Base-by-base conservation (phyloP, 2,888 invertebrate species). In the Herminia tarsipennalis region DNA sequence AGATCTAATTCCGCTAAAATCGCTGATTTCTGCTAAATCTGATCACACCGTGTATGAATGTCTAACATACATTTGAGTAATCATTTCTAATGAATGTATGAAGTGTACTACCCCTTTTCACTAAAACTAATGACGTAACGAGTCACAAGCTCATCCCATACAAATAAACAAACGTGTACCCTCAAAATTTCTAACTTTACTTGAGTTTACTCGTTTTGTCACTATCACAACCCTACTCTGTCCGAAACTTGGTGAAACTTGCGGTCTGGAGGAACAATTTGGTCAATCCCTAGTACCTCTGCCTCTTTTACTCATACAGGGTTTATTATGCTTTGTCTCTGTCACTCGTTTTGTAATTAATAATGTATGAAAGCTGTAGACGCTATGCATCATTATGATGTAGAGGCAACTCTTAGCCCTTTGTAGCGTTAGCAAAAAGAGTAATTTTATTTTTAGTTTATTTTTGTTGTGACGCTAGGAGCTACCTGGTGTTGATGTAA, bases 311-410 rank as follows among this genome's bases (percentile, higher is more conserved):
- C 40, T 30, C 70, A 17, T n/a, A 43, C 62, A 29, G 29, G 28
- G 13, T 6, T 29, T 9, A 30, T 30, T 34, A 62, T 46, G 21
- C 41, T 38, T 65, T 51, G 47, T 79, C 83, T 63, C 73, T 57
- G 57, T 83, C 74, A 35, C 70, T 43, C 73, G 46, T 60, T 68
- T 73, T 63, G 81, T 83, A 84, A 86, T 86, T 86, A 86, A 86
- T 86, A 85, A 86, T 85, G 83, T 81, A 86, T 85, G 83, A 84
- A 83, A 78, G 76, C 80, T 66, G 75, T 76, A 78, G 78, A 73
- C 68, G 73, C 81, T 66, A 81, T 85, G 77, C 73, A 79, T 84
- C 85, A 86, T 86, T 78, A 76, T 81, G 86, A 78, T 76, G 70
- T 77, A 78, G 71, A 70, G 69, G 70, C 66, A 57, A 53, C 66